phyloP scores from a whole-genome alignment of 1,140 invertebrate genomes.

The Diorhabda carinulata region DNA sequence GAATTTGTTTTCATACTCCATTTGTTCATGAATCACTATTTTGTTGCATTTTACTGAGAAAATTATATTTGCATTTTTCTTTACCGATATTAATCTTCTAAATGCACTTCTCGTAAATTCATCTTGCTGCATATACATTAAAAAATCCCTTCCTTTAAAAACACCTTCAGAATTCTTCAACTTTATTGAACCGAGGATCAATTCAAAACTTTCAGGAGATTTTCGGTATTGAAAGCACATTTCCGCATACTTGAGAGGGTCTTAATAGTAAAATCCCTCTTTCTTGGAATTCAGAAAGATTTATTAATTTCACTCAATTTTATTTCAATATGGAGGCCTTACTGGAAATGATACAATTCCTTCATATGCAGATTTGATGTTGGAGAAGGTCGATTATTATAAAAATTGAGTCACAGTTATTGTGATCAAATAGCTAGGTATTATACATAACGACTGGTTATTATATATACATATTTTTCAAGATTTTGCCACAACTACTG shows the following conservation, averaged over 20 bases:
- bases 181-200: constrained; percentile 2
- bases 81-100: too few species aligned
- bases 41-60: too few species aligned
- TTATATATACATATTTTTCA: too few species aligned
- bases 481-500: too few species aligned
- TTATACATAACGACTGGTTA: too few species aligned
- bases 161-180: constrained; percentile 1
- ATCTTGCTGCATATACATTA: not conserved
- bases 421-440: too few species aligned
- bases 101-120: not conserved
- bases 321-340: not conserved
- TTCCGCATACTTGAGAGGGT: not conserved
- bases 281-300: not conserved
- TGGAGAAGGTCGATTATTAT: too few species aligned
- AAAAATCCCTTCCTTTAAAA: not conserved
- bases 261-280: not conserved
- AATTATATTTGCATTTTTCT: too few species aligned
- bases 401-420: too few species aligned
- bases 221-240: not conserved
- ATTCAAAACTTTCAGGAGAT: constrained; percentile 1
- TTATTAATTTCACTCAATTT: not conserved
- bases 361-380: too few species aligned
- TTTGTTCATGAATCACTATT: too few species aligned
- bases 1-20: too few species aligned
- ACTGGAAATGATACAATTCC: not conserved